phyloP scores from a whole-genome alignment of 37 sponge, comb jelly and placozoan species.

The Axinella damicornis region DNA sequence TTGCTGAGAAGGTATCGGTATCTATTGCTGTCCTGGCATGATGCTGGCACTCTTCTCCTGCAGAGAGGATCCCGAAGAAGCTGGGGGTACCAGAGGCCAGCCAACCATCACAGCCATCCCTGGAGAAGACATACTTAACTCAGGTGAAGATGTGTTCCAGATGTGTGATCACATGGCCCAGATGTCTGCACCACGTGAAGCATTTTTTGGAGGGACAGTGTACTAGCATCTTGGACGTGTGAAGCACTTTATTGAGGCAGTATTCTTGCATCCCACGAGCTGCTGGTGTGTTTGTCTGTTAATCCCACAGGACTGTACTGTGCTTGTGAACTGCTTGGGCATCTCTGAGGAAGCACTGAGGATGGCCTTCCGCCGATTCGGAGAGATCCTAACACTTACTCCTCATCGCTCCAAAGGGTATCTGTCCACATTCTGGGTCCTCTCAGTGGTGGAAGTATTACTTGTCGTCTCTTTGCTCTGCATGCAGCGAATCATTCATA shows the following conservation, averaged over 20 bases:
- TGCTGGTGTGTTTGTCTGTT: no score
- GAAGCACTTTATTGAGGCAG: no score
- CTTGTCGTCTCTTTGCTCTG: background rate
- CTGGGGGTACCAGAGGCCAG: conserved; percentile 2
- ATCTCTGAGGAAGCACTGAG: conserved; percentile 37
- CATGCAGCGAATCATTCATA: conserved; percentile 12
- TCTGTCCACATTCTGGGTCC: no score
- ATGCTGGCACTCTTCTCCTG: background rate
- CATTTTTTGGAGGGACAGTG: background rate
- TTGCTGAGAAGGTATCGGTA: background rate
- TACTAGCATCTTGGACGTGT: background rate
- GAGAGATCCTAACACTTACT: conserved; percentile 35
- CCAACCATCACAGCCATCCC: background rate
- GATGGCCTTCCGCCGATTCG: conserved; percentile 59
- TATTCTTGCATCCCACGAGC: no score
- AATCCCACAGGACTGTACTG: conserved; percentile 43
- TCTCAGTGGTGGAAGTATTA: no score
- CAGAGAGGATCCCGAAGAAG: conserved; percentile 46
- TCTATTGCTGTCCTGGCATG: no score
- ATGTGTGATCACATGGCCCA: no score
- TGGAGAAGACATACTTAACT: background rate
- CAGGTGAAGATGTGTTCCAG: conserved; percentile 13
- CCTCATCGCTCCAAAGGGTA: background rate
- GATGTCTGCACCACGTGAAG: background rate
- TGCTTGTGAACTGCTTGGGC: conserved; percentile 35